Conservation (phyloP, 1,140 invertebrate species). For the Stratiolaelaps scimitus region DNA sequence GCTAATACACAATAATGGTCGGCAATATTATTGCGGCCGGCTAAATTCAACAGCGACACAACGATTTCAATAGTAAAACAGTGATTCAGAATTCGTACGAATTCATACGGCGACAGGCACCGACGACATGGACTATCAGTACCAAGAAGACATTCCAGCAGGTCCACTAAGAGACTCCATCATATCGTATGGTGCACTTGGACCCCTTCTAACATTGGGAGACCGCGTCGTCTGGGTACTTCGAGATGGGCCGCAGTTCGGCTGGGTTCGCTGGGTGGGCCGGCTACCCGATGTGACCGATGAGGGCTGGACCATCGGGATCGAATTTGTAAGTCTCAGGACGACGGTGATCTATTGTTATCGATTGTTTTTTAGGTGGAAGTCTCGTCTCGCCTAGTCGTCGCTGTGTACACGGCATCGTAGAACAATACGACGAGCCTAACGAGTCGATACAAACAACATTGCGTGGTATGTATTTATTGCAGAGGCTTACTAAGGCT, state of each 20-base stretch:
- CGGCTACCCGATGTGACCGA: constrained; percentile 43
- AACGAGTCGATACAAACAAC: background rate
- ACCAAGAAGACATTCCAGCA: constrained; percentile 13
- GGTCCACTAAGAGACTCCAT: constrained; percentile 8
- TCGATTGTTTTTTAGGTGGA: too few relatives aligned
- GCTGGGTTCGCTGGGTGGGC: constrained; percentile 48
- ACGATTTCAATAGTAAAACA: too few relatives aligned
- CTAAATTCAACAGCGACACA: too few relatives aligned
- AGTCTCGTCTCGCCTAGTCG: too few relatives aligned
- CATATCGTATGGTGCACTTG: constrained; percentile 9
- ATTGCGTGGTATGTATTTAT: constrained; percentile 8
- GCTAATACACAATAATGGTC: too few relatives aligned
- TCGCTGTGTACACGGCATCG: too few relatives aligned
- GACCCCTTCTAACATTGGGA: constrained; percentile 41
- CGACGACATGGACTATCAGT: constrained; percentile 10
- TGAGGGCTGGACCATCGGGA: constrained; percentile 46
- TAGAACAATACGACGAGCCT: constrained; percentile 26
- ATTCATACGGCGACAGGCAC: background rate
- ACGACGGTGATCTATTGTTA: constrained; percentile 27
- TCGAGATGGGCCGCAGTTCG: constrained; percentile 45
- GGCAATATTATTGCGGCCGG: too few relatives aligned
- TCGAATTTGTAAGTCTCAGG: constrained; percentile 48
- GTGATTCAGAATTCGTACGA: too few relatives aligned
- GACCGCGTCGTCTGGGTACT: constrained; percentile 49
- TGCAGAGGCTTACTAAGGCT: constrained; percentile 9